Conservation (phyloP, 2,888 invertebrate species). For the Oscheius onirici region DNA sequence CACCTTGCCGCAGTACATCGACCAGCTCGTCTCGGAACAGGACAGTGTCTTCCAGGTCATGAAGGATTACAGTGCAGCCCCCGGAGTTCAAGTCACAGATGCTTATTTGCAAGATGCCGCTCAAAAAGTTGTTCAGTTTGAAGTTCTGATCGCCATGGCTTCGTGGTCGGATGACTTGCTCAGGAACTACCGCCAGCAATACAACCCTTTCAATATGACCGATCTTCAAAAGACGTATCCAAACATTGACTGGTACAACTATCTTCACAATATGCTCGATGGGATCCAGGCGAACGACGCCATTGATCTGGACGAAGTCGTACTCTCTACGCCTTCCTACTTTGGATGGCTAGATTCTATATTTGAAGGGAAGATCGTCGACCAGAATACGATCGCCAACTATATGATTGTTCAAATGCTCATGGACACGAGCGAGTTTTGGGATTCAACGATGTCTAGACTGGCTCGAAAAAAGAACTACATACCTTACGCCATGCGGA, state of each 20-base stretch:
- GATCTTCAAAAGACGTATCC: constrained; percentile 45
- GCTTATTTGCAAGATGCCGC: constrained; percentile 5
- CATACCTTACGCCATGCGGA: constrained; percentile 44
- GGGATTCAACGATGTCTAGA: constrained; percentile 29
- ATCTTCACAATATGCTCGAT: constrained; percentile 43
- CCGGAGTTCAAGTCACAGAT: neutral
- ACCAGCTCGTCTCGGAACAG: constrained; percentile 48
- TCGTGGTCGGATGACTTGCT: constrained; percentile 57
- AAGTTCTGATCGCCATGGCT: constrained; percentile 55
- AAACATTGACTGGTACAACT: constrained; percentile 49
- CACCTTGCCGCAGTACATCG: constrained; percentile 58
- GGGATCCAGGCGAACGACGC: constrained; percentile 29
- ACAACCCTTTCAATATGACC: constrained; percentile 59
- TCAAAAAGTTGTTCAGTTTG: constrained; percentile 35
- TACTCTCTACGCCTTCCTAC: constrained; percentile 62
- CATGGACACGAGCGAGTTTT: constrained; percentile 45
- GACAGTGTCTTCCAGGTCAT: constrained; percentile 7
- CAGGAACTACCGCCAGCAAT: constrained; percentile 63
- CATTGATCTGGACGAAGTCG: constrained; percentile 15
- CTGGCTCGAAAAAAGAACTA: constrained; percentile 39
- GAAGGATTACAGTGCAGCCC: neutral
- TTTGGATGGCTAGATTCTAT: constrained; percentile 61
- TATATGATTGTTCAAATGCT: constrained; percentile 53
- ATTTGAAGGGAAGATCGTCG: constrained; percentile 41
- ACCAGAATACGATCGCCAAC: constrained; percentile 50